A percentile compares a stretch with the other conserved stretches of the same genome.
Evolutionary conservation across 2,797 vertebrate species (phyloP).

Genomic region (Galago senegalensis): DNA sequence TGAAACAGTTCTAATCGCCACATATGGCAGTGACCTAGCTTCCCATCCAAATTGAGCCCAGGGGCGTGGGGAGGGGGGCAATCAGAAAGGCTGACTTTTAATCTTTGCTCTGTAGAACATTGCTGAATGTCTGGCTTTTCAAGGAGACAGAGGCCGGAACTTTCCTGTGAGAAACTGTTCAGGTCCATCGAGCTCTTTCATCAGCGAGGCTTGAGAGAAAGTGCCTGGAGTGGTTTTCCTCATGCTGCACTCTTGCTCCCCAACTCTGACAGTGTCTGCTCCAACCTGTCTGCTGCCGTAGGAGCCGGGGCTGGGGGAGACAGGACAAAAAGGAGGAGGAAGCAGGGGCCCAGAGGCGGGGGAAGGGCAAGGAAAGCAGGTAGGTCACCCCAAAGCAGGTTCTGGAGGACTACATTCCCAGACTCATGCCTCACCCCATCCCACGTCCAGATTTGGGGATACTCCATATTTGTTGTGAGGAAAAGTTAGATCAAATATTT

Average conservation of each 20-base stretch:
- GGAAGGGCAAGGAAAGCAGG: background rate
- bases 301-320: background rate
- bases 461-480: conserved; percentile 54
- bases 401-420: background rate
- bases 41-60: background rate
- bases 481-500: conserved; percentile 73
- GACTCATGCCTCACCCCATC: background rate
- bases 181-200: conserved; percentile 78
- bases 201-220: conserved; percentile 72
- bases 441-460: conserved; percentile 58
- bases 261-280: conserved; percentile 25
- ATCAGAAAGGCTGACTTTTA: conserved; percentile 62
- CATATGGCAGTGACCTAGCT: background rate
- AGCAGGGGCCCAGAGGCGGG: background rate
- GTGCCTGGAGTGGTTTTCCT: conserved; percentile 70
- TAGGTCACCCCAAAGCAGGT: background rate
- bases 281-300: background rate
- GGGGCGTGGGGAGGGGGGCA: background rate
- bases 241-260: conserved; percentile 15
- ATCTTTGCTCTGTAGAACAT: conserved; percentile 39
- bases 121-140: conserved; percentile 62
- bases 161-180: conserved; percentile 81
- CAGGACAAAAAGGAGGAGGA: background rate
- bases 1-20: conserved; percentile 29
- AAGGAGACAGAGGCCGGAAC: conserved; percentile 69